These are phyloP conservation scores for Myxocyprinus asiaticus DNA, from an alignment of 2,113 vertebrate species.

Conservation along the genomic window DNA sequence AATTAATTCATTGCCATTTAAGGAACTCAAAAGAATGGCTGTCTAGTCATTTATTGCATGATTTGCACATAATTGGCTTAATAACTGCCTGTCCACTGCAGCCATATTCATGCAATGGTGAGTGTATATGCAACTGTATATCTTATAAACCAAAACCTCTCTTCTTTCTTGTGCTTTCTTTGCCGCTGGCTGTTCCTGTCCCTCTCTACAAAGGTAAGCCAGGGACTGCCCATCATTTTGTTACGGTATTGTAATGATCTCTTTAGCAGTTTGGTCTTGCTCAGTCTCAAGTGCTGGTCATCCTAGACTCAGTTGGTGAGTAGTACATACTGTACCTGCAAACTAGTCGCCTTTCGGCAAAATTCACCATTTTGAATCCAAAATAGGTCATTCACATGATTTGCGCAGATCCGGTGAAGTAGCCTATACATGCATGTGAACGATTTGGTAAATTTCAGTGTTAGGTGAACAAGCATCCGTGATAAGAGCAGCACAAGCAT, in stretches of 20 bases:
- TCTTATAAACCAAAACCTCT: slow-evolving; percentile 68
- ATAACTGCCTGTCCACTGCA: slow-evolving; percentile 21
- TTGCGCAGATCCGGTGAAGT: too few species aligned
- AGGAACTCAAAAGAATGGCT: slow-evolving; percentile 17
- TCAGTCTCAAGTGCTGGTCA: slow-evolving; percentile 31
- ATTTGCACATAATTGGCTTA: slow-evolving; percentile 27
- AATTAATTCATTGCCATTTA: slow-evolving; percentile 25
- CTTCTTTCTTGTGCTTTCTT: slow-evolving; percentile 51
- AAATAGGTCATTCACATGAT: too few species aligned
- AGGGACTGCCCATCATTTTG: slow-evolving; percentile 47
- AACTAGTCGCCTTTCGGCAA: too few species aligned
- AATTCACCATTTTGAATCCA: too few species aligned
- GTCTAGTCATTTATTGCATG: slow-evolving; percentile 43
- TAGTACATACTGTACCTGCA: background rate
- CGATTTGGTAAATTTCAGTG: too few species aligned
- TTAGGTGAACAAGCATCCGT: too few species aligned
- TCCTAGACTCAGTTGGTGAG: slow-evolving; percentile 48
- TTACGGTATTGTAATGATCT: slow-evolving; percentile 19
- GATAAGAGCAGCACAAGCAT: too few species aligned
- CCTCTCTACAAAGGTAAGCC: slow-evolving; percentile 78
- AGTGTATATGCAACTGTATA: background rate
- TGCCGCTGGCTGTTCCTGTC: slow-evolving; percentile 64
- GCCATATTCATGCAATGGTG: background rate
- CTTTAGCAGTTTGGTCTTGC: slow-evolving; percentile 34
- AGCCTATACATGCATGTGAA: too few species aligned